These are phyloP conservation scores for Ophioderma brevispina DNA, from an alignment of 35 echinoderm and acorn worm genomes.

Conservation along the genomic window DNA sequence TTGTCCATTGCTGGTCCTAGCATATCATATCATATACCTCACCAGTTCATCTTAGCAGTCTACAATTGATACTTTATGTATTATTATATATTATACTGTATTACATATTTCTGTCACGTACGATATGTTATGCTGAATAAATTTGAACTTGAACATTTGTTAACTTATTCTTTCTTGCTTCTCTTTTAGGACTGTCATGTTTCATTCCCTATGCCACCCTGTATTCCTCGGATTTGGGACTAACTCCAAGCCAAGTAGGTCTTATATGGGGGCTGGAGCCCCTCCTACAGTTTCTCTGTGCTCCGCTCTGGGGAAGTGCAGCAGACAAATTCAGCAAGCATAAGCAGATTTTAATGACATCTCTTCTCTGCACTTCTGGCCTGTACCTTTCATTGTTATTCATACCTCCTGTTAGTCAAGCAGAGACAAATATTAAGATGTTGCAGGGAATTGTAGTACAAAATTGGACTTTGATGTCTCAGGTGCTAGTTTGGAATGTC, in stretches of 20 bases:
- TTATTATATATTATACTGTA: too few relatives aligned
- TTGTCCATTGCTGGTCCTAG: too few relatives aligned
- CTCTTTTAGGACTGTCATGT: conserved; percentile 66
- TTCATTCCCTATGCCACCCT: conserved; percentile 79
- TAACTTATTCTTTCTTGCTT: background rate
- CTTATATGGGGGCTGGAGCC: conserved; percentile 91
- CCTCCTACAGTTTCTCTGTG: conserved; percentile 53
- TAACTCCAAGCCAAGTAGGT: conserved; percentile 66
- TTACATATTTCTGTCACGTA: too few relatives aligned
- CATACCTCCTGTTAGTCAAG: background rate
- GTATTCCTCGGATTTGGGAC: conserved; percentile 66
- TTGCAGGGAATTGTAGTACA: too few relatives aligned
- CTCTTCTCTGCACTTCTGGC: background rate
- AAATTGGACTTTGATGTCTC: too few relatives aligned
- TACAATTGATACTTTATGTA: too few relatives aligned
- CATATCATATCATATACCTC: too few relatives aligned
- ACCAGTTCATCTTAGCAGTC: too few relatives aligned
- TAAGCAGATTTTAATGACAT: conserved; percentile 56
- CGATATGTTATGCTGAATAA: too few relatives aligned
- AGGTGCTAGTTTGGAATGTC: too few relatives aligned
- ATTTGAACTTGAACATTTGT: too few relatives aligned
- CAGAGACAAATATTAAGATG: too few relatives aligned
- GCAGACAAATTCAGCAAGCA: conserved; percentile 89
- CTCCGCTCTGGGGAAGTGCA: conserved; percentile 79
- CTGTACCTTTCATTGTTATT: conserved; percentile 2